Base-by-base conservation (phyloP, 2,797 vertebrate species). In the Falco berigora region DNA sequence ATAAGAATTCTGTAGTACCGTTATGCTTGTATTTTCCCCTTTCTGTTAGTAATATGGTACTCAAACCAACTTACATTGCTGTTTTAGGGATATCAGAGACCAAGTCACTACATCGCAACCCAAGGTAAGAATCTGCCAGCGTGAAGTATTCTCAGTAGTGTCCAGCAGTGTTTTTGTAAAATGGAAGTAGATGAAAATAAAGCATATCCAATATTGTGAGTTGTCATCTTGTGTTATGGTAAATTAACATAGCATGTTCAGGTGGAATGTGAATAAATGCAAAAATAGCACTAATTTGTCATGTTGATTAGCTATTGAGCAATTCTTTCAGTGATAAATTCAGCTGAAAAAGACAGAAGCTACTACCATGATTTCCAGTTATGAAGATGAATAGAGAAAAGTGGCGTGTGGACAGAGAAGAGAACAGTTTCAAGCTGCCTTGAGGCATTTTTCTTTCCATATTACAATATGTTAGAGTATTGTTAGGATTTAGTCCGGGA, bases 81-180 rank as follows among this genome's bases (percentile, higher is more conserved):
- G 30, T 98, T 98, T 95, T 98, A 99, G 99, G 99, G 99, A 42
- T 99, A 99, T 97, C 99, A 99, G 97, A 98, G 99, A 96, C 99
- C 99, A 78, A 99, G 99, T 93, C 99, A 99, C 98, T 99, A 99
- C 98, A 99, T 99, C 87, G 99, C 99, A 88, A 99, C 99, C 78
- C 99, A 99, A 98, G 99, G 99, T 99, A 98, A 99, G 98, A 95
- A 55, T 47, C 77, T 89, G 17, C 27, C 67, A 53, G 13, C n/a
- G 34, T 88, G 59, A 79, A 74, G 15, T 75, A 12, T 36, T 86
- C 22, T 52, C 38, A 58, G 15, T 81, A 30, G n/a, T 32, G 17
- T 69, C 58, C n/a, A 3, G 30, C 44, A 72, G 36, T 36, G 40
- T 55, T 94, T 67, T 52, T 40, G 16, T 52, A 38, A 73, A 92